Percentiles rank a stretch among this genome's conserved stretches.
These are phyloP conservation scores for Mesorhabditis sp. DNA, from an alignment of 2,888 invertebrate genomes.

Conservation along the genomic window DNA sequence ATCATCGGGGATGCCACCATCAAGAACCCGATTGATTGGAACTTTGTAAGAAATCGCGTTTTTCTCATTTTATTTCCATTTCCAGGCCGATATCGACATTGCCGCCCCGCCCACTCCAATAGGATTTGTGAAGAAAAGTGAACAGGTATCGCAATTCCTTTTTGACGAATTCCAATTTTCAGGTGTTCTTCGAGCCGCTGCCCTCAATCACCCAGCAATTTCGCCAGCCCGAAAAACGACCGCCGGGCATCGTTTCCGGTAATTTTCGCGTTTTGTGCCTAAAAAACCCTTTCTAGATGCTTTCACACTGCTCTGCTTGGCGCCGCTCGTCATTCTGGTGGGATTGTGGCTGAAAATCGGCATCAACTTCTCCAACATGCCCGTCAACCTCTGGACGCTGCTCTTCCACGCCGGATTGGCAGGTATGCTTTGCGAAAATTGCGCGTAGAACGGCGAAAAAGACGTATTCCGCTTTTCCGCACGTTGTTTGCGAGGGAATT, in stretches of 20 bases:
- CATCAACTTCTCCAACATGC: conserved; percentile 79
- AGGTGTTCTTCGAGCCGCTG: conserved; percentile 40
- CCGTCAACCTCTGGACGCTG: conserved; percentile 74
- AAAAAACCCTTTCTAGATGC: no score
- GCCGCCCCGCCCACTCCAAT: conserved; percentile 67
- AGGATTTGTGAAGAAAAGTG: conserved; percentile 46
- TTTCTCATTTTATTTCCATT: conserved; percentile 10
- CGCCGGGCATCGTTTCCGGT: conserved; percentile 80
- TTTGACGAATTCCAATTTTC: no score
- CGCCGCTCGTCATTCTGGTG: conserved; percentile 78
- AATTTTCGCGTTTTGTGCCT: conserved; percentile 79
- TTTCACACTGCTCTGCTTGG: conserved; percentile 57
- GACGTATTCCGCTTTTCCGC: background rate
- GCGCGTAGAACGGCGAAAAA: background rate
- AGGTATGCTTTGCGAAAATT: conserved; percentile 62
- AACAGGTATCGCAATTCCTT: conserved; percentile 15
- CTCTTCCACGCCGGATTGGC: conserved; percentile 85
- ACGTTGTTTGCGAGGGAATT: conserved; percentile 4
- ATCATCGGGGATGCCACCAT: conserved; percentile 86
- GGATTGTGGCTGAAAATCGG: conserved; percentile 81
- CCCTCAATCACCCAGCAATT: conserved; percentile 72
- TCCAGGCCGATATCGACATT: conserved; percentile 70
- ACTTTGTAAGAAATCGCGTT: conserved; percentile 63
- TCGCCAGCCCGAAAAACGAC: conserved; percentile 84
- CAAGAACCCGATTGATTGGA: conserved; percentile 84